Evolutionary conservation across 37 sponge, comb jelly and placozoan genomes (phyloP).

Genomic region (Cliona cf. orientalis): DNA sequence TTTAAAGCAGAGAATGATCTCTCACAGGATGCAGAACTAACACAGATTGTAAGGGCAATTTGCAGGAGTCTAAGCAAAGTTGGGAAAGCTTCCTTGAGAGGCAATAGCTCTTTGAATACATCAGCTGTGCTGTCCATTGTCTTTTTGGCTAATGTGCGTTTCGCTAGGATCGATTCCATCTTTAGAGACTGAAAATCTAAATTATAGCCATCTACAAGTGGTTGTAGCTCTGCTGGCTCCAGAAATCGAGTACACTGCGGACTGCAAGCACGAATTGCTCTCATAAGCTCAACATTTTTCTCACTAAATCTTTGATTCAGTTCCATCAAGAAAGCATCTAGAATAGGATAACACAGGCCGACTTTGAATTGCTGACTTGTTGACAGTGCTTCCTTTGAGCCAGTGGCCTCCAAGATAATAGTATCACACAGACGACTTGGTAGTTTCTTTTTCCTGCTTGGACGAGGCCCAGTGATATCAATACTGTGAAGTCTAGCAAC

Average conservation of each 20-base stretch:
- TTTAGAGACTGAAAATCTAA: background rate
- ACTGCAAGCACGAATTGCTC: constrained; percentile 30
- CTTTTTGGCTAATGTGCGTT: constrained; percentile 16
- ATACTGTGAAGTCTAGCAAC: constrained; percentile 19
- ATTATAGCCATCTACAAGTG: constrained; percentile 17
- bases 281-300: constrained; percentile 39
- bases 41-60: constrained; percentile 34
- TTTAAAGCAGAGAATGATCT: constrained; percentile 49
- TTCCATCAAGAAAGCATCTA: constrained; percentile 29
- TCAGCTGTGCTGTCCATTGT: constrained; percentile 7
- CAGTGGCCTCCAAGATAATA: constrained; percentile 20
- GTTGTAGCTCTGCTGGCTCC: constrained; percentile 17
- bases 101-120: constrained; percentile 14
- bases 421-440: constrained; percentile 18
- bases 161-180: constrained; percentile 35
- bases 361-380: constrained; percentile 36
- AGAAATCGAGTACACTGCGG: constrained; percentile 19
- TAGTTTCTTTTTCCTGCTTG: constrained; percentile 7
- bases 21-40: constrained; percentile 54
- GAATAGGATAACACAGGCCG: constrained; percentile 14
- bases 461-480: constrained; percentile 9
- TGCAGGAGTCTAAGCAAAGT: constrained; percentile 4
- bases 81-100: constrained; percentile 17
- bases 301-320: constrained; percentile 17
- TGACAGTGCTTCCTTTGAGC: constrained; percentile 17